Base-by-base conservation (phyloP, 1,140 invertebrate genomes). In the Drosophila hydei region DNA sequence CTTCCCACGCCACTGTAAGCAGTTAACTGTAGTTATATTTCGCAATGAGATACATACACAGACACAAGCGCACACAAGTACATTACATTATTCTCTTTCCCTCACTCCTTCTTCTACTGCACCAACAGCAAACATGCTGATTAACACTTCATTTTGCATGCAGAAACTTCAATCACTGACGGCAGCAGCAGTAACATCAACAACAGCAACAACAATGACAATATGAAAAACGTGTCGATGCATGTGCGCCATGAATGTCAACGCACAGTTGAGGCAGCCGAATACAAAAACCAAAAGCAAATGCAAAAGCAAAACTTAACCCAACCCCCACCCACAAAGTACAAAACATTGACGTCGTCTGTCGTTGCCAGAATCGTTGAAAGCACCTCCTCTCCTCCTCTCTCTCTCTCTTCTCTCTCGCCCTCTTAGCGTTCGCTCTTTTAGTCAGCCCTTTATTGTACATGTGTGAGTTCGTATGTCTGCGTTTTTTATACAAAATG, bases 101-200 rank as follows among this genome's bases (percentile, higher is more conserved):
- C 38, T 36, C 23, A 30, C 12, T 30, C 45, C 14, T 33, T 8
- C 52, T 25, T 12, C 16, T n/a, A 12, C 25, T 16, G 19, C 54
- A 56, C n/a, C 40, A 45, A n/a, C 54, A 30, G 42, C 23, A 18
- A 59, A 48, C 58, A 60, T 21, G 67, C 60, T 70, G 67, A 70
- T 70, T 70, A 63, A 70, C 60, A 70, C 59, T 70, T 70, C 60
- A 56, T 70, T 63, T 70, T 63, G 51, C 51, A 70, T 48, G 58
- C 58, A 60, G 33, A 59, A 60, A 60, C 58, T 70, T 70, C 48
- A 70, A 62, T 70, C 59, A 63, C 40, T 45, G 59, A 47, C 59
- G 45, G 58, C 23, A 51, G n/a, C 42, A 40, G 12, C 60, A 43
- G 14, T 38, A 56, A 21, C 33, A 65, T 16, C 64, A 42, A 7